Evolutionary conservation across 2,113 vertebrate species (phyloP).

Genomic region (Ginglymostoma cirratum): DNA sequence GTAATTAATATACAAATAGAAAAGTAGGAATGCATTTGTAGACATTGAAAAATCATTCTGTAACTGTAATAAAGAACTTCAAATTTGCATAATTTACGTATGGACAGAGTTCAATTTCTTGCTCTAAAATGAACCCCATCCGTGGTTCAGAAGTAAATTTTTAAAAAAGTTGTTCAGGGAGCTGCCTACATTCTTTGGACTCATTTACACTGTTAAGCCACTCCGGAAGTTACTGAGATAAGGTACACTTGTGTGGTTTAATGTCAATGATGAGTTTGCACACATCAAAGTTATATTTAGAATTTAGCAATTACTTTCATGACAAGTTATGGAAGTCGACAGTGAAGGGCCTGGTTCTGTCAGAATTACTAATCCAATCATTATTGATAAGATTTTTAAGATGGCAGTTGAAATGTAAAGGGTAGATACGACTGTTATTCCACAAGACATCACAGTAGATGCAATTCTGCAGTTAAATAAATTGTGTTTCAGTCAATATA

Average conservation of each 20-base stretch:
- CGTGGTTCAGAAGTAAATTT: not conserved
- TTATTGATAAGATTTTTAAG: not conserved
- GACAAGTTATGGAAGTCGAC: not conserved
- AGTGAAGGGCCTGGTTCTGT: not conserved
- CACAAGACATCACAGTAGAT: not conserved
- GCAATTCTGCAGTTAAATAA: not conserved
- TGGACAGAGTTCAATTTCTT: not conserved
- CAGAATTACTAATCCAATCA: not conserved
- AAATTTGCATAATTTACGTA: not conserved
- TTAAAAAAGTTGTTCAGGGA: not conserved
- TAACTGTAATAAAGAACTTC: not conserved
- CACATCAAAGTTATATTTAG: not conserved
- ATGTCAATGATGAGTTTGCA: not conserved
- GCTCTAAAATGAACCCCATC: not conserved
- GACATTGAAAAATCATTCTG: not conserved
- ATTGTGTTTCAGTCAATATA: not conserved
- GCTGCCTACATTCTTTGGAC: not conserved
- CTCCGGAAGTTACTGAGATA: not conserved
- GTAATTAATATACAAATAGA: not conserved
- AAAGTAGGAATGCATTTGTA: not conserved
- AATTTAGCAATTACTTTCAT: not conserved
- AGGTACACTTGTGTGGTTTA: not conserved
- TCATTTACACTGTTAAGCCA: not conserved
- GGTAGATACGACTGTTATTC: not conserved
- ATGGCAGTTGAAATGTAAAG: not conserved